A percentile compares a stretch with the other conserved stretches of the same genome.
Evolutionary conservation across 1,140 invertebrate species (phyloP).

Genomic region (Trichogramma pretiosum): DNA sequence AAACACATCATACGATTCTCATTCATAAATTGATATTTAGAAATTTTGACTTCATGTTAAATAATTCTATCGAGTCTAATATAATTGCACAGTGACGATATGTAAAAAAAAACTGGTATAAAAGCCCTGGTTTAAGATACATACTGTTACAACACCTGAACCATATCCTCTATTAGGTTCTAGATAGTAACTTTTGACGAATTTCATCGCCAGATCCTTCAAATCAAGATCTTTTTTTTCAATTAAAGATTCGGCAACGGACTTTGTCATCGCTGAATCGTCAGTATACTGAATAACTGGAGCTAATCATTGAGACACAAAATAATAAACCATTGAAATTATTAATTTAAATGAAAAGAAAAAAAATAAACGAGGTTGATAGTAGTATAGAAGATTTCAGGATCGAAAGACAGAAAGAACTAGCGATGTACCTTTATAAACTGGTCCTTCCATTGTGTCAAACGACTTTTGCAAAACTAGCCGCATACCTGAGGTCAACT

Average conservation of each 20-base stretch:
- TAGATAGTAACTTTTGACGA: constrained; percentile 57
- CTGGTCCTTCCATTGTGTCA: constrained; percentile 50
- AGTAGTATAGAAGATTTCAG: constrained; percentile 2
- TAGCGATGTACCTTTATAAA: constrained; percentile 51
- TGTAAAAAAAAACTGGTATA: too few relatives aligned
- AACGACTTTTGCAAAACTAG: constrained; percentile 52
- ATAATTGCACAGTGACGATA: neutral
- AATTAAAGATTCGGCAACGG: constrained; percentile 56
- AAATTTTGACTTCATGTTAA: neutral
- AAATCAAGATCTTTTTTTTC: constrained; percentile 50
- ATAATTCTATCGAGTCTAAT: too few relatives aligned
- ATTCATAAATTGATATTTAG: neutral
- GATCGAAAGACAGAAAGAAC: neutral
- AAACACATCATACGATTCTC: too few relatives aligned
- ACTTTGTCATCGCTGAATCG: constrained; percentile 69
- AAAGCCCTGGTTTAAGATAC: too few relatives aligned
- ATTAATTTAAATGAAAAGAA: constrained; percentile 3
- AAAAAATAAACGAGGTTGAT: constrained; percentile 2
- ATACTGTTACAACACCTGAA: constrained; percentile 42
- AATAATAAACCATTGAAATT: constrained; percentile 9
- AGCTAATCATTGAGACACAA: constrained; percentile 34
- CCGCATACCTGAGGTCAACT: constrained; percentile 41
- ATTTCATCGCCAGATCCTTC: constrained; percentile 54
- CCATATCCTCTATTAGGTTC: constrained; percentile 63
- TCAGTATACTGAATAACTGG: constrained; percentile 61